Percentiles rank a stretch among this genome's conserved stretches.
Conservation (phyloP, 2,113 vertebrate species). For the Elanus axillaris region DNA sequence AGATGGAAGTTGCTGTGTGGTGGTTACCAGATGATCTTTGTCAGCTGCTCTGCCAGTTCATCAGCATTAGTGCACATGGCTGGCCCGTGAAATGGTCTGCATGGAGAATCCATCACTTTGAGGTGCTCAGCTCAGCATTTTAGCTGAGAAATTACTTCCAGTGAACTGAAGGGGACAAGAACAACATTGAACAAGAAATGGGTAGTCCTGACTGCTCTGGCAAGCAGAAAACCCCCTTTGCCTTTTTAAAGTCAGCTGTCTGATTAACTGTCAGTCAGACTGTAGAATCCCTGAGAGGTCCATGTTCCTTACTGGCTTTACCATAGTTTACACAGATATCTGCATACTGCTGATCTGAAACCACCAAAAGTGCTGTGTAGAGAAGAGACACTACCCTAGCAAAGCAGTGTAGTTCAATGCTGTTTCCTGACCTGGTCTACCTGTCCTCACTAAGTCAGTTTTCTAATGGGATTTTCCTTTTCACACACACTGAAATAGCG, state of each 20-base stretch:
- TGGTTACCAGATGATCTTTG: background rate
- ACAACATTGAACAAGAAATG: accelerated
- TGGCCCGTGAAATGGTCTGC: background rate
- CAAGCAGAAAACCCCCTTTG: background rate
- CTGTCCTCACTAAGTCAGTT: background rate
- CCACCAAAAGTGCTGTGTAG: background rate
- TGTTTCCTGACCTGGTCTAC: background rate
- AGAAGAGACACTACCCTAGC: background rate
- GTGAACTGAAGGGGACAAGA: background rate
- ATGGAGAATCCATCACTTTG: background rate
- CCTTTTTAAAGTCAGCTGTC: background rate
- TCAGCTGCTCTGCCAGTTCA: background rate
- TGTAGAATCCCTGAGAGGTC: background rate
- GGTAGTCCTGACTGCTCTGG: background rate
- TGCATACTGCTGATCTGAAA: background rate
- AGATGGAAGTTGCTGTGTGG: background rate
- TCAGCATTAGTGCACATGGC: background rate
- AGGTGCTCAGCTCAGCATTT: background rate
- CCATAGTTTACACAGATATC: background rate
- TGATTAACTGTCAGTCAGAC: background rate
- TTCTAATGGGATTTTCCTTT: background rate
- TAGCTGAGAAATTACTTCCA: background rate
- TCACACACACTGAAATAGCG: background rate
- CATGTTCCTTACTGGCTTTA: background rate
- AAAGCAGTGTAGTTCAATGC: background rate